Conservation (phyloP, 2,113 vertebrate species). For the Nymphicus hollandicus region DNA sequence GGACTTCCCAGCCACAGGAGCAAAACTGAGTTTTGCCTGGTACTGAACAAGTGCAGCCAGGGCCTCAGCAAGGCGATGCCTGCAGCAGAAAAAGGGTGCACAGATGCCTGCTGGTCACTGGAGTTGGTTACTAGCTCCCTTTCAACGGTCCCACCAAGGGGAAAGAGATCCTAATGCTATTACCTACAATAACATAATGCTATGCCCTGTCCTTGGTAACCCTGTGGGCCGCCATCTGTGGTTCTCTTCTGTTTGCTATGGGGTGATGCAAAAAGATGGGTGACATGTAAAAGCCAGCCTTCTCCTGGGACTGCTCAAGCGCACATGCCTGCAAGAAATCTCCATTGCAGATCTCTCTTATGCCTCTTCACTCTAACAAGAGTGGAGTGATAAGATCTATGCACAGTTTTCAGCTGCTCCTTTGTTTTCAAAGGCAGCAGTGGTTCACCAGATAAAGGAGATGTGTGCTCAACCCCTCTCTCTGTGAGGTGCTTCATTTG, state of each 20-base stretch:
- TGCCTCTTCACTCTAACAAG: neutral
- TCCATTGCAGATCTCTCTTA: neutral
- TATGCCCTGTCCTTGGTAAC: neutral
- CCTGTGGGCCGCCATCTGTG: neutral
- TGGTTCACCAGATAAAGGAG: neutral
- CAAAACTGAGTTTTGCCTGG: neutral
- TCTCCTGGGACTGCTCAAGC: neutral
- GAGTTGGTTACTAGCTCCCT: neutral
- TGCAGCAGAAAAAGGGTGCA: neutral
- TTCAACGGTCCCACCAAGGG: neutral
- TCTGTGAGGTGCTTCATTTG: neutral
- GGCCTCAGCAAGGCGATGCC: neutral
- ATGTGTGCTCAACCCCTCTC: fast-evolving
- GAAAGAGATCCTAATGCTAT: neutral
- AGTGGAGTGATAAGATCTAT: neutral
- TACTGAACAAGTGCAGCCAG: neutral
- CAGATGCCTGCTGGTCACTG: neutral
- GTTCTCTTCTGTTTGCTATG: neutral
- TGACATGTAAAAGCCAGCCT: neutral
- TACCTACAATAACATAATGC: neutral
- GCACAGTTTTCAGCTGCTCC: neutral
- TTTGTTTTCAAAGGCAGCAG: neutral
- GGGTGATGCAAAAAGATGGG: neutral
- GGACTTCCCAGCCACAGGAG: neutral
- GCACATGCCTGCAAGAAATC: neutral